Conservation (phyloP, 2,888 invertebrate species). For the Caenorhabditis afra region DNA sequence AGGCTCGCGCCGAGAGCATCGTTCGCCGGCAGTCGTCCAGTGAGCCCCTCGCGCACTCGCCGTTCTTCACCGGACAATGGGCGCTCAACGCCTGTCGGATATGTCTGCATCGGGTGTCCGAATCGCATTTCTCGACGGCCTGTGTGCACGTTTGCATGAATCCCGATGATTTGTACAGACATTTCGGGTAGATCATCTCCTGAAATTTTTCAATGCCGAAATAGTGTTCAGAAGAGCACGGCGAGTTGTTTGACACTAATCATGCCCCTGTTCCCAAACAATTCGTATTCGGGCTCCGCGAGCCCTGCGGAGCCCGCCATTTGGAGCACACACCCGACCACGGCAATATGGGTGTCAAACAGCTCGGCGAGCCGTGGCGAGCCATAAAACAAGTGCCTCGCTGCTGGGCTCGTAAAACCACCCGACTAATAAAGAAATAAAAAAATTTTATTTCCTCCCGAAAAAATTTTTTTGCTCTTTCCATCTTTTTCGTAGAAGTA, state of each 20-base stretch:
- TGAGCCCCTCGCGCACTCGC: conserved; percentile 52
- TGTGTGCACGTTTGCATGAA: conserved; percentile 68
- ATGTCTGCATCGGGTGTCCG: conserved; percentile 69
- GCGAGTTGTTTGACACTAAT: no score
- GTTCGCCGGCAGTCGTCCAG: conserved; percentile 63
- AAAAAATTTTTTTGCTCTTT: no score
- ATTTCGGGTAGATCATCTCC: conserved; percentile 76
- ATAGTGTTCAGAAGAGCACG: no score
- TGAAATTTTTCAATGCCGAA: conserved; percentile 49
- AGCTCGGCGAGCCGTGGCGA: neutral
- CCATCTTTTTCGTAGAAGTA: no score
- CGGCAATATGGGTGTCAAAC: conserved; percentile 1
- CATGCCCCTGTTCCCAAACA: neutral
- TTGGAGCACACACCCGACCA: neutral
- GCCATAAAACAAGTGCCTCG: neutral
- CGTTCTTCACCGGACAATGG: conserved; percentile 62
- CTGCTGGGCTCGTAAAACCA: neutral
- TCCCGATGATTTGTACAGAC: conserved; percentile 67
- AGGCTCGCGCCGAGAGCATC: conserved; percentile 64
- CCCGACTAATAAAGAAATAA: no score
- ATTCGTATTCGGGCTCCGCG: neutral
- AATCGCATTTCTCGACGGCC: conserved; percentile 66
- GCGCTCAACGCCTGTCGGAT: conserved; percentile 36
- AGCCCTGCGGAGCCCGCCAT: neutral
- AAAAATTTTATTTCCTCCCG: no score